Conservation (phyloP, 2,113 vertebrate species). For the Ammodytes dubius region DNA sequence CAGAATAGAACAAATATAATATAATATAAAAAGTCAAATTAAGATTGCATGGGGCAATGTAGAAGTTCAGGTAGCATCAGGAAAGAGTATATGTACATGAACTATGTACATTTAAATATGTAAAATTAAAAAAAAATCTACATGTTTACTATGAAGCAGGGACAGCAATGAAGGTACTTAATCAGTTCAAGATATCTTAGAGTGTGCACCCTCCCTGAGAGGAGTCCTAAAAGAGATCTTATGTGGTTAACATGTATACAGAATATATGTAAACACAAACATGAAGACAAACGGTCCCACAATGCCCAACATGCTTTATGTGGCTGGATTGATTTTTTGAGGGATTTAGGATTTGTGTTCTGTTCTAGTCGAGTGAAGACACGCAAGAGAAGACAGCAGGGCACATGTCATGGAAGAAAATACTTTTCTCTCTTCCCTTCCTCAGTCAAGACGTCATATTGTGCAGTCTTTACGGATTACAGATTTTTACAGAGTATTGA, state of each 20-base stretch:
- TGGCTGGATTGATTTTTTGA: slow-evolving; percentile 40
- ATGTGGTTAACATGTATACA: slow-evolving; percentile 48
- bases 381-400: slow-evolving; percentile 39
- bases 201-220: slow-evolving; percentile 4
- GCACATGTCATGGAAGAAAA: slow-evolving; percentile 62
- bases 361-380: slow-evolving; percentile 27
- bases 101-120: no score
- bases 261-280: slow-evolving; percentile 50
- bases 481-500: slow-evolving; percentile 63
- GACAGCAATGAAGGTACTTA: slow-evolving; percentile 18
- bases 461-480: slow-evolving; percentile 59
- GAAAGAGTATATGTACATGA: not conserved
- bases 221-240: slow-evolving; percentile 39
- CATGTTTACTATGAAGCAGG: not conserved
- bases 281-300: slow-evolving; percentile 34
- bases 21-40: slow-evolving; percentile 3
- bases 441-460: slow-evolving; percentile 51
- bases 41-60: not conserved
- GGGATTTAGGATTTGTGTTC: slow-evolving; percentile 43
- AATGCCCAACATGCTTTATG: slow-evolving; percentile 29
- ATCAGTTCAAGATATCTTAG: slow-evolving; percentile 55
- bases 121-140: no score
- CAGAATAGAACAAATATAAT: slow-evolving; percentile 9
- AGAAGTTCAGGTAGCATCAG: not conserved
- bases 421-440: slow-evolving; percentile 64